Evolutionary conservation across 1,140 invertebrate species (phyloP), one percentile per base, ranked within the genome.

Genomic region (Drosophila malerkotliana): DNA sequence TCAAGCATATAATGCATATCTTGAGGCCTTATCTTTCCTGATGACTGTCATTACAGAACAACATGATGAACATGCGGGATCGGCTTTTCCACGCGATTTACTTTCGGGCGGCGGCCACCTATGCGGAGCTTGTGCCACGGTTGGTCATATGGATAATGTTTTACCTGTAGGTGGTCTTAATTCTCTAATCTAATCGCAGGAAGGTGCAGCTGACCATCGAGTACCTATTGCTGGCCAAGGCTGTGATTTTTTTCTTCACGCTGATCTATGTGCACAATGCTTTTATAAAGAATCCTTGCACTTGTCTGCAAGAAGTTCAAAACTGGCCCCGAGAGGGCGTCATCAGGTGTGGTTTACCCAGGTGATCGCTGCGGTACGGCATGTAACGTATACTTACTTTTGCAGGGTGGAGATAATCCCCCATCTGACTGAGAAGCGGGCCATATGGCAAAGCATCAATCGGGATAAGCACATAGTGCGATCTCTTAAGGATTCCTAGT

Each of bases 321-420:
- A 95, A 95, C 15, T 99, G 98, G 98, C 98, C 98, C 1, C 93
- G 97, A 61, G 97, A 99, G 93, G 98, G 99, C 10, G 98, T 99
- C 73, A 93, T 99, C 3, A 92, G 97, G 88, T 72, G n/a, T 37
- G 34, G 12, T 37, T 10, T 12, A 12, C 12, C 12, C 10, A 10
- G 3, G 34, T n/a, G 12, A 8, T 28, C 26, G 4, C 9, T 10
- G 8, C 32, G 3, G 7, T 32, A n/a, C 10, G 34, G 32, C 12
- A 4, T 37, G 3, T 37, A 37, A 37, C 12, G 0, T 37, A 68
- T 7, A 39, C 8, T 14, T 32, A 28, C 4, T 60, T 49, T 6
- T 10, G 34, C 54, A 90, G 91, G 80, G 97, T 99, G n/a, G 98
- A 99, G 93, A 98, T 99, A 81, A 93, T 98, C 96, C 97, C 92